Evolutionary conservation across 2,888 invertebrate species (phyloP).

Genomic region (Stratiomys singularior): DNA sequence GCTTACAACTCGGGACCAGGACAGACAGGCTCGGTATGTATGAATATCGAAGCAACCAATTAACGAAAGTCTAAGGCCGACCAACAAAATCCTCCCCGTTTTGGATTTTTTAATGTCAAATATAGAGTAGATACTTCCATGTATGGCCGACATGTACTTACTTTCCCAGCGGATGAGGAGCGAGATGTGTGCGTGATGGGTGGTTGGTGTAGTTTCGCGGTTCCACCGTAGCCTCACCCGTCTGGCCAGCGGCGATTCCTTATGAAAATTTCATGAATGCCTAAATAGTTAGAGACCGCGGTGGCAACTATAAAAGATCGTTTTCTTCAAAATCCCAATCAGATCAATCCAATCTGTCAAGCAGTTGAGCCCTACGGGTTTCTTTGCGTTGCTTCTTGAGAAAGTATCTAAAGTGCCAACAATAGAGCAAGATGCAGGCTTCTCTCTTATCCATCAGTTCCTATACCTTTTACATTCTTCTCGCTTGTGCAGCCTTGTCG

Average conservation of each 20-base stretch:
- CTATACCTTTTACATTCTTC: constrained; percentile 53
- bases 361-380: constrained; percentile 39
- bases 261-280: constrained; percentile 48
- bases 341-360: constrained; percentile 47
- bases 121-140: constrained; percentile 2
- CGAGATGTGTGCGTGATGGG: constrained; percentile 6
- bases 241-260: constrained; percentile 64
- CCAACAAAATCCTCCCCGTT: constrained; percentile 42
- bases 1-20: not conserved
- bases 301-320: constrained; percentile 46
- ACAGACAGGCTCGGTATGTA: constrained; percentile 17
- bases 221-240: constrained; percentile 5
- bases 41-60: constrained; percentile 16
- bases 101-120: constrained; percentile 39
- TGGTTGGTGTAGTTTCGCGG: not conserved
- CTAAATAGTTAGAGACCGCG: constrained; percentile 17
- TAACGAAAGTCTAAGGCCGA: constrained; percentile 31
- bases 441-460: constrained; percentile 52
- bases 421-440: constrained; percentile 49
- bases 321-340: constrained; percentile 38
- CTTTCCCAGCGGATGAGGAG: constrained; percentile 15
- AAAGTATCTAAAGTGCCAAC: constrained; percentile 23
- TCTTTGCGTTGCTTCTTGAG: constrained; percentile 31
- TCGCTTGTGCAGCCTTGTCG: constrained; percentile 51
- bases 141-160: constrained; percentile 6